Evolutionary conservation across 2,888 invertebrate species (phyloP).

Genomic region (Perithous albicinctus): DNA sequence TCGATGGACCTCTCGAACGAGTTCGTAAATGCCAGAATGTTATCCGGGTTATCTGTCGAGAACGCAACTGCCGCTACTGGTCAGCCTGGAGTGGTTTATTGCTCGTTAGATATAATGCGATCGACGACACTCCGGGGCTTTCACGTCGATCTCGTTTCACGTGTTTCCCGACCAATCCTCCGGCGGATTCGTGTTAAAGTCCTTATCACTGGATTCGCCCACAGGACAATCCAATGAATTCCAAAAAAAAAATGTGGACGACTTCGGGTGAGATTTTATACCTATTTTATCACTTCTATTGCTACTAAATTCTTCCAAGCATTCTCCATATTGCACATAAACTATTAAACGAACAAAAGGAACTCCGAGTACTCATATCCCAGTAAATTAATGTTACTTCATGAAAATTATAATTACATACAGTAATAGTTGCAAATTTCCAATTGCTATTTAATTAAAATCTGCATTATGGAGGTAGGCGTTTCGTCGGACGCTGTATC

Average conservation of each 20-base stretch:
- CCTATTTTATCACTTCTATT: neutral
- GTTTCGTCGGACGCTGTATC: no score
- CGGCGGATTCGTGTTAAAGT: slow-evolving; percentile 41
- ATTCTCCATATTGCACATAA: neutral
- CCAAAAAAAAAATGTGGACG: neutral
- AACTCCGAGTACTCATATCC: neutral
- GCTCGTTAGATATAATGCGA: slow-evolving; percentile 65
- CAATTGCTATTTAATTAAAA: no score
- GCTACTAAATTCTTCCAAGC: neutral
- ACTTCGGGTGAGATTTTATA: neutral
- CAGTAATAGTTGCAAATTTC: neutral
- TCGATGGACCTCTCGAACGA: slow-evolving; percentile 52
- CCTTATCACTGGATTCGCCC: slow-evolving; percentile 46
- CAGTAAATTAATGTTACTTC: no score
- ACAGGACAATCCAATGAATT: slow-evolving; percentile 22
- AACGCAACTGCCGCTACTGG: slow-evolving; percentile 42
- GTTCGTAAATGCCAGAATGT: slow-evolving; percentile 41
- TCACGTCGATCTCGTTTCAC: slow-evolving; percentile 49
- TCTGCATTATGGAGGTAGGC: no score
- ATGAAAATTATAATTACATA: neutral
- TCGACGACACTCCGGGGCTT: slow-evolving; percentile 59
- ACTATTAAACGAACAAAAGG: neutral
- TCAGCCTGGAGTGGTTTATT: slow-evolving; percentile 61
- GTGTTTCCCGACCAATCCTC: slow-evolving; percentile 24
- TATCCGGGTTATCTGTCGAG: slow-evolving; percentile 58